phyloP scores from a whole-genome alignment of 2,888 invertebrate species.

The Leuctra nigra region DNA sequence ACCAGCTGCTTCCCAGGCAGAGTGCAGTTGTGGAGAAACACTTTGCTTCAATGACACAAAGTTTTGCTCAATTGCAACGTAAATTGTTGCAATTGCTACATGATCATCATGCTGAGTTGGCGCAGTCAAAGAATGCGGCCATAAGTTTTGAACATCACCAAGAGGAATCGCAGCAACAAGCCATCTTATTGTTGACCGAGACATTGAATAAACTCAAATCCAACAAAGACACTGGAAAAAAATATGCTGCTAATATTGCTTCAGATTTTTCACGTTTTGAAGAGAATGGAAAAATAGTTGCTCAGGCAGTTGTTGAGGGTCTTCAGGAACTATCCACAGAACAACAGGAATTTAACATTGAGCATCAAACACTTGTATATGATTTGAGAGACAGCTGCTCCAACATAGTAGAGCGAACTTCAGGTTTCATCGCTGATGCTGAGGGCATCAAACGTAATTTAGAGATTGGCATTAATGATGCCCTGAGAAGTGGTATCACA shows the following conservation, averaged over 20 bases:
- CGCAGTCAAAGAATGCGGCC: no score
- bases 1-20: no score
- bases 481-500: slow-evolving; percentile 27
- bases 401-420: background rate
- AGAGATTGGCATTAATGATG: slow-evolving; percentile 23
- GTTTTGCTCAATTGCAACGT: slow-evolving; percentile 8
- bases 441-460: slow-evolving; percentile 17
- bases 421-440: slow-evolving; percentile 1
- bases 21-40: background rate
- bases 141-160: no score
- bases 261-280: background rate
- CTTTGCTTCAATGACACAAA: background rate
- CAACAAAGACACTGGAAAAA: no score
- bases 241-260: no score
- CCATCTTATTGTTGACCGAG: no score
- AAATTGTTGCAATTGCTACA: background rate
- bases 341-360: background rate
- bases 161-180: no score
- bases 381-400: background rate
- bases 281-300: background rate
- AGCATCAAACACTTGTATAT: background rate
- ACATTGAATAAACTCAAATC: no score
- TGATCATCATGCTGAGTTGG: no score
- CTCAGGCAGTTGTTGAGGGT: background rate
- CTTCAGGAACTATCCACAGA: background rate